A percentile compares a stretch with the other conserved stretches of the same genome.
Conservation (phyloP, 2,113 vertebrate genomes). For the Campylomormyrus tamandua region DNA sequence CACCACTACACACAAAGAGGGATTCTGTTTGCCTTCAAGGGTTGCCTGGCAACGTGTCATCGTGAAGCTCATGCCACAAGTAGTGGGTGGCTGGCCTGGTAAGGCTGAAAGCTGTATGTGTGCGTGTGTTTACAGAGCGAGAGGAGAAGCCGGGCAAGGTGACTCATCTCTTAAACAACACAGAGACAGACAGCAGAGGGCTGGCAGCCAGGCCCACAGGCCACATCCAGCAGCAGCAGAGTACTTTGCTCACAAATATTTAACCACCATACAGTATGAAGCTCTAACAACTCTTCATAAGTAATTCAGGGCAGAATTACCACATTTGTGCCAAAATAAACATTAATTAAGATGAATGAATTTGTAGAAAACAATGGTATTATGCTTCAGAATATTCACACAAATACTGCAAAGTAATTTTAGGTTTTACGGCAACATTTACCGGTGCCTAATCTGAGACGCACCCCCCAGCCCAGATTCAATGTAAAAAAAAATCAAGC, state of each 20-base stretch:
- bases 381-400: not conserved
- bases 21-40: conserved; percentile 61
- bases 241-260: not conserved
- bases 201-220: not conserved
- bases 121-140: conserved; percentile 15
- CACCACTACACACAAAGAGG: conserved; percentile 51
- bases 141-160: not conserved
- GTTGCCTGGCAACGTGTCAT: conserved; percentile 63
- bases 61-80: conserved; percentile 41
- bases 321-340: not conserved
- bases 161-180: conserved; percentile 7
- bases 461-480: not conserved
- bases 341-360: not conserved
- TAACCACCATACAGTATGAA: not conserved
- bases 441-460: not conserved
- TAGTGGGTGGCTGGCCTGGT: conserved; percentile 24
- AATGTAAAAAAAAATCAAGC: not conserved
- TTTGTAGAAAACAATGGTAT: not conserved
- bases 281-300: not conserved
- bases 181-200: not conserved
- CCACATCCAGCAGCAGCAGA: not conserved
- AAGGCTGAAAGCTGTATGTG: conserved; percentile 3
- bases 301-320: not conserved
- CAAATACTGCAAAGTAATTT: not conserved
- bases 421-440: not conserved